These are phyloP conservation scores for Misgurnus anguillicaudatus DNA, from an alignment of 2,113 vertebrate species.

Conservation along the genomic window DNA sequence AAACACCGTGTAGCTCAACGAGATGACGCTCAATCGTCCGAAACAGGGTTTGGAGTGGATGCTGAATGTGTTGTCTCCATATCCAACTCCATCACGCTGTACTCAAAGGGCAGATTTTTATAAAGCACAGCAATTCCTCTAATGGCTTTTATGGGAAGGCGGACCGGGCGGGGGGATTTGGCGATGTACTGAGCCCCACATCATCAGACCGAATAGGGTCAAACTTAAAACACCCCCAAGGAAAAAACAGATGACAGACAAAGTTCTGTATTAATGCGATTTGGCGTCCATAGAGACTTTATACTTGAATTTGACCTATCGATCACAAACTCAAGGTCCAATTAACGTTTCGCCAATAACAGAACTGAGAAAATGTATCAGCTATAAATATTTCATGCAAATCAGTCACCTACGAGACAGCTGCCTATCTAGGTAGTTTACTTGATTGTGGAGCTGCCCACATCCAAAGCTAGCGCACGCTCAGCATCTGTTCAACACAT, in stretches of 20 bases:
- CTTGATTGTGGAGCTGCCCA: slow-evolving; percentile 39
- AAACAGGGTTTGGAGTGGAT: slow-evolving; percentile 21
- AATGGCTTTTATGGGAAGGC: slow-evolving; percentile 45
- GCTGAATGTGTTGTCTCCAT: slow-evolving; percentile 8
- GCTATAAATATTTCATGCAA: too few species aligned
- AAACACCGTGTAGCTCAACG: slow-evolving; percentile 59
- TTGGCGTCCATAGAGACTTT: not conserved
- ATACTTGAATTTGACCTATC: not conserved
- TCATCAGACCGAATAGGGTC: slow-evolving; percentile 52
- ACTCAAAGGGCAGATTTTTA: slow-evolving; percentile 44
- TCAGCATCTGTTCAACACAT: slow-evolving; percentile 68
- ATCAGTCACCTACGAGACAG: too few species aligned
- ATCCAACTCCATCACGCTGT: slow-evolving; percentile 1
- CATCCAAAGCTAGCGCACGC: slow-evolving; percentile 19
- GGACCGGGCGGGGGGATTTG: slow-evolving; percentile 14
- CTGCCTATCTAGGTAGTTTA: too few species aligned
- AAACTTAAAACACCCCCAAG: slow-evolving; percentile 36
- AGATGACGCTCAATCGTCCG: slow-evolving; percentile 64
- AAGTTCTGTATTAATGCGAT: not conserved
- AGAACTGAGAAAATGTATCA: too few species aligned
- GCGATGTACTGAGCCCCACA: slow-evolving; percentile 38
- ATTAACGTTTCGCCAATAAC: too few species aligned
- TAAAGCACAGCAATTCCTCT: slow-evolving; percentile 42
- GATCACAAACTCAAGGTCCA: not conserved
- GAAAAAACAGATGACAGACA: slow-evolving; percentile 27